Percentiles rank a stretch among this genome's conserved stretches.
phyloP scores from a whole-genome alignment of 2,113 vertebrate species.

The Trichechus manatus region DNA sequence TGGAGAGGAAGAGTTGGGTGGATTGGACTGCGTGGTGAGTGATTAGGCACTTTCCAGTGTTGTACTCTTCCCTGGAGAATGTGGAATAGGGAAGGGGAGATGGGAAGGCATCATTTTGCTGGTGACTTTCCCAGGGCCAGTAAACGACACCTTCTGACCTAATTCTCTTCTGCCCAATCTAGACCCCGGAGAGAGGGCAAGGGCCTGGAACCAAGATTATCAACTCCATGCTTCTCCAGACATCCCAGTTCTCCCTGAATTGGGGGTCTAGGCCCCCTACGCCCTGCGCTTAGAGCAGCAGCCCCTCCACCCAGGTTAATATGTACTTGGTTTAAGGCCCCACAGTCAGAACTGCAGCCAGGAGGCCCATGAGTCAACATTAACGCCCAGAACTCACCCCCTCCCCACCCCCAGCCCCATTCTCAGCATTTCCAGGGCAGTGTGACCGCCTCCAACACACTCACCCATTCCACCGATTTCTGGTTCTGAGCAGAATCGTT shows the following conservation, averaged over 20 bases:
- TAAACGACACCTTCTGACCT: not conserved
- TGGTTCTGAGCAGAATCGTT: constrained; percentile 31
- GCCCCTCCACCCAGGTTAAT: not conserved
- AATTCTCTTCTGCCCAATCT: not conserved
- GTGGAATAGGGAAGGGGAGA: not conserved
- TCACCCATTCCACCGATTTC: not conserved
- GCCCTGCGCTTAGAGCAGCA: not conserved
- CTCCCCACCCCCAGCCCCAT: not conserved
- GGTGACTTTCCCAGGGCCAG: not conserved
- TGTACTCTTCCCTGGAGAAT: not conserved
- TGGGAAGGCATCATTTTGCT: not conserved
- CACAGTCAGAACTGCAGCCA: not conserved
- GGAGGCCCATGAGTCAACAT: not conserved
- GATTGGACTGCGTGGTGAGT: rapidly evolving
- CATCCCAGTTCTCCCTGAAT: not conserved
- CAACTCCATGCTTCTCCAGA: not conserved
- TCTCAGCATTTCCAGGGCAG: not conserved
- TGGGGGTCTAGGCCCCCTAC: not conserved
- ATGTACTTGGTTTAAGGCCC: not conserved
- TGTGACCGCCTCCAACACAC: not conserved
- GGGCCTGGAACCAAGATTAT: not conserved
- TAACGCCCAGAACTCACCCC: not conserved
- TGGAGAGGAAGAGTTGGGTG: not conserved
- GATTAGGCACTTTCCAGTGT: not conserved
- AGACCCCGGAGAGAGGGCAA: not conserved